Conservation (phyloP, 2,797 vertebrate species). For the Pterois miles region DNA sequence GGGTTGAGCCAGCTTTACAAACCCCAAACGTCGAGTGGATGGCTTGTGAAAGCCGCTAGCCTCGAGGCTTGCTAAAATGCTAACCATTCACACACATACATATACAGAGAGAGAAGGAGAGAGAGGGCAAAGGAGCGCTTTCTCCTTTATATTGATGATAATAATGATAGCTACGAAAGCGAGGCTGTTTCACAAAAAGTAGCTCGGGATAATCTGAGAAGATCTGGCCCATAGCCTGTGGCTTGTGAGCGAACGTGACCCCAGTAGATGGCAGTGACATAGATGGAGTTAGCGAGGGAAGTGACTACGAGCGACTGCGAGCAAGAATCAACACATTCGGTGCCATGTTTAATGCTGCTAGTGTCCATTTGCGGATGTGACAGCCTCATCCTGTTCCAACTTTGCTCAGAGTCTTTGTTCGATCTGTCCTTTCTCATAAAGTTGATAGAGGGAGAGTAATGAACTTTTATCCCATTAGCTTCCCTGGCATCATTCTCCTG, state of each 20-base stretch:
- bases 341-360: slow-evolving; percentile 36
- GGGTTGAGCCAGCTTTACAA: slow-evolving; percentile 72
- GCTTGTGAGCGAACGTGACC: slow-evolving; percentile 57
- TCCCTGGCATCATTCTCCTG: slow-evolving; percentile 58
- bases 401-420: slow-evolving; percentile 57
- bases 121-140: slow-evolving; percentile 34
- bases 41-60: slow-evolving; percentile 67
- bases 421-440: slow-evolving; percentile 64
- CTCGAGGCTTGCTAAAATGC: slow-evolving; percentile 69
- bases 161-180: slow-evolving; percentile 68
- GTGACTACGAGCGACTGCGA: slow-evolving; percentile 31
- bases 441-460: slow-evolving; percentile 69
- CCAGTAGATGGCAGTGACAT: slow-evolving; percentile 27
- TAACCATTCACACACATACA: slow-evolving; percentile 54
- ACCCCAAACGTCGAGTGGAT: slow-evolving; percentile 70
- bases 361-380: slow-evolving; percentile 38
- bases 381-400: slow-evolving; percentile 55
- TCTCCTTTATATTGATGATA: slow-evolving; percentile 68
- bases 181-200: slow-evolving; percentile 56
- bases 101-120: slow-evolving; percentile 13
- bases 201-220: slow-evolving; percentile 39
- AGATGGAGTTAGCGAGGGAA: slow-evolving; percentile 39
- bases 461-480: slow-evolving; percentile 72
- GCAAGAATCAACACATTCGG: slow-evolving; percentile 43
- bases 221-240: slow-evolving; percentile 64